Evolutionary conservation across 2,113 vertebrate species (phyloP), one percentile per base, ranked within the genome.

Genomic region (Sebastes schlegelii): DNA sequence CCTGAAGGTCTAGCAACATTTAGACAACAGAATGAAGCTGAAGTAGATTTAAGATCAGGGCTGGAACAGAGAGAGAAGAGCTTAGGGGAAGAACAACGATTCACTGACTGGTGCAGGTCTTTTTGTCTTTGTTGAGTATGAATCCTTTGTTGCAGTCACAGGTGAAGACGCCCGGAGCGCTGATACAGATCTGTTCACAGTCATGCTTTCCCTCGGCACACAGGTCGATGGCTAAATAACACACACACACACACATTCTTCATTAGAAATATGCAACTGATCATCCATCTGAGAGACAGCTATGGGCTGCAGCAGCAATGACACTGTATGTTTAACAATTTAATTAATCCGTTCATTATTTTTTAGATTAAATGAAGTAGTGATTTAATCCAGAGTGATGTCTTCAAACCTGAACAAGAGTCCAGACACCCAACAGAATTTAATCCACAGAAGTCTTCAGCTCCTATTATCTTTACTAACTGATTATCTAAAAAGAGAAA

Each of bases 141-240:
- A 94, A 97, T 21, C 97, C 97, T 0, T 88, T 1, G 0, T 74
- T 92, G 88, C 97, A 98, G 87, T 57, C 93, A 82, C 97, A 98
- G 14, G 77, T 91, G 92, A 95, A 97, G 0, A 94, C 93, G 26
- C 95, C 96, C 0, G 77, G 95, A 4, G 93, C 26, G 21, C 94
- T 97, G 83, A 97, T 0, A 0, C 97, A 98, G 58, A 95, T 89
- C 57, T 98, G 97, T 61, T 96, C 95, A 26, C 97, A 98, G 92
- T 95, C 95, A 0, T 97, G 96, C 10, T 94, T 95, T 73, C 95
- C 95, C 0, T 95, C 94, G 0, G 93, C 89, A 4, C 97, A 98
- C 8, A 94, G 93, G 89, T 98, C 94, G 0, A 96, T 89, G 88
- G 90, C 97, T 98, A 79, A 34, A 34, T 34, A 34, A 34, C 34